Percentiles rank a stretch among this genome's conserved stretches.
Conservation (phyloP, 2,113 vertebrate species). For the Corynorhinus townsendii region DNA sequence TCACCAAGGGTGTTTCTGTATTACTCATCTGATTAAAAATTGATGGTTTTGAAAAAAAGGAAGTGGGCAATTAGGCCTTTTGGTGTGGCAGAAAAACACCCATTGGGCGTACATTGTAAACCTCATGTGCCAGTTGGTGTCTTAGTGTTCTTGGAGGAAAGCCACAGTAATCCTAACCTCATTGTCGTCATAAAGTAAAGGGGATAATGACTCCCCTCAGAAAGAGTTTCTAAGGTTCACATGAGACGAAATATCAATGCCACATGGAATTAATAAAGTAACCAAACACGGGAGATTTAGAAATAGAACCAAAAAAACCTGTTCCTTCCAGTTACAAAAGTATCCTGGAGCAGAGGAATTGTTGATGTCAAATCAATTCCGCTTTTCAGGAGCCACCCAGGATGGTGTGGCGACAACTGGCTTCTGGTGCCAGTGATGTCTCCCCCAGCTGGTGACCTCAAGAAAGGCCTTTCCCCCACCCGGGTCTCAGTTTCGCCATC, state of each 20-base stretch:
- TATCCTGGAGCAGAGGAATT: not conserved
- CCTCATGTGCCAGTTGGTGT: not conserved
- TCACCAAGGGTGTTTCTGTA: not conserved
- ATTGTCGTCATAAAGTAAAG: not conserved
- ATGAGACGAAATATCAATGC: not conserved
- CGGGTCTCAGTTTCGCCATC: too few species aligned
- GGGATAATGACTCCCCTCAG: not conserved
- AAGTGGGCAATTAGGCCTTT: not conserved
- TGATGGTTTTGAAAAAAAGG: not conserved
- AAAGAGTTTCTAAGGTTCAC: not conserved
- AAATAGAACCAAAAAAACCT: not conserved
- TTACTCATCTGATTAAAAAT: conserved; percentile 14
- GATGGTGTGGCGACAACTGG: too few species aligned
- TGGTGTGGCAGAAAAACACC: not conserved
- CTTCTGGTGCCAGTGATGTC: too few species aligned
- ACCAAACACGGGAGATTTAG: not conserved
- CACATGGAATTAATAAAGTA: not conserved
- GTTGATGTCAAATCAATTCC: not conserved
- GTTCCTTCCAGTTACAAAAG: not conserved
- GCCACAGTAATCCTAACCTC: not conserved
- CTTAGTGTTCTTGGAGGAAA: not conserved
- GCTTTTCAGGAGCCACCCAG: not conserved
- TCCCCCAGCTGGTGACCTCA: not conserved
- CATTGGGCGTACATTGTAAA: not conserved
- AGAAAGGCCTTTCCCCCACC: not conserved